These are phyloP conservation scores for Penaeus chinensis DNA, from an alignment of 1,140 invertebrate genomes.

Conservation along the genomic window DNA sequence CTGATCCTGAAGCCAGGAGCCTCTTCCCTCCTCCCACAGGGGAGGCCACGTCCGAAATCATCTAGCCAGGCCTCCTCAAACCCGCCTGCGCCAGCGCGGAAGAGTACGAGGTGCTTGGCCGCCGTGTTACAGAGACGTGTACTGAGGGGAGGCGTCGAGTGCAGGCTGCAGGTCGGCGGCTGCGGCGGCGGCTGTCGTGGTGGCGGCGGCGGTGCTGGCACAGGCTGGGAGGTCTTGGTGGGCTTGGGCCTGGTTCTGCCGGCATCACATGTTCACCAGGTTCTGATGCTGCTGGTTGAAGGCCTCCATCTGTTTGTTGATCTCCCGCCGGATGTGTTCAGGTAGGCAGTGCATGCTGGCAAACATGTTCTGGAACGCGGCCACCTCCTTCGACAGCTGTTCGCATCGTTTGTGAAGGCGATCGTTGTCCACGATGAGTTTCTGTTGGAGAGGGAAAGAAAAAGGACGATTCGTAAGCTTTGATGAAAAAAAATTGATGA, in stretches of 20 bases:
- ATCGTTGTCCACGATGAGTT: slow-evolving; percentile 90
- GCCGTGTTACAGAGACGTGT: slow-evolving; percentile 29
- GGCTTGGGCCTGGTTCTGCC: slow-evolving; percentile 32
- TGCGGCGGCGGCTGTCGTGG: background rate
- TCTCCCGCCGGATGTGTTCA: slow-evolving; percentile 78
- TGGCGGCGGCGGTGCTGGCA: background rate
- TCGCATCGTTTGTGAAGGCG: slow-evolving; percentile 91
- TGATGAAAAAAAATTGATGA: background rate
- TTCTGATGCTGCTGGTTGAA: slow-evolving; percentile 75
- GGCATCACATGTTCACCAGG: slow-evolving; percentile 65
- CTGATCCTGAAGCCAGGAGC: too few relatives aligned
- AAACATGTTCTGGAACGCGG: slow-evolving; percentile 83
- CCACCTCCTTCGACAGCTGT: slow-evolving; percentile 90
- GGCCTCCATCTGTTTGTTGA: slow-evolving; percentile 78
- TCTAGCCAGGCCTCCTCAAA: background rate
- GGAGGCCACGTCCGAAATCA: slow-evolving; percentile 34
- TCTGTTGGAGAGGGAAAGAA: slow-evolving; percentile 41
- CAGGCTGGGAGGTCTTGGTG: slow-evolving; percentile 18
- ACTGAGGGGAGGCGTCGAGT: slow-evolving; percentile 16
- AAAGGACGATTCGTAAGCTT: slow-evolving; percentile 18
- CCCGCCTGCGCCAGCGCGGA: slow-evolving; percentile 40
- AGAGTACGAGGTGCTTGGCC: background rate
- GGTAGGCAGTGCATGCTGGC: slow-evolving; percentile 79
- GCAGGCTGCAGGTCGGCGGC: background rate
- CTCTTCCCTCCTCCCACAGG: too few relatives aligned